Conservation (phyloP, 1,140 invertebrate species). For the Conus betulinus region DNA sequence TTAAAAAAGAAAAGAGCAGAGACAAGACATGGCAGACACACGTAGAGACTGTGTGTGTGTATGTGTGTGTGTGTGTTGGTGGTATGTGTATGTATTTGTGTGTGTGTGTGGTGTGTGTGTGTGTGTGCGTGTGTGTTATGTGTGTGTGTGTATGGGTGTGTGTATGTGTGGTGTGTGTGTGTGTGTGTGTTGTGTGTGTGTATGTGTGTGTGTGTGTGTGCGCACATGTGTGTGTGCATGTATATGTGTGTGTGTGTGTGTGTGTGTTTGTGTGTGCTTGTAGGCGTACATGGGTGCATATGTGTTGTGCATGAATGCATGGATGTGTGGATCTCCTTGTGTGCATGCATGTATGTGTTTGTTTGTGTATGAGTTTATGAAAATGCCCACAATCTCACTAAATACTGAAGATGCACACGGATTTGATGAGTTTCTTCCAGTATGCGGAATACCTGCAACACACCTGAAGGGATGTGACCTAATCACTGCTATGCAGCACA, state of each 20-base stretch:
- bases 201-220: conserved; percentile 9
- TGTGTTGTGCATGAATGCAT: too few species aligned
- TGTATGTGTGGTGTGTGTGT: too few species aligned
- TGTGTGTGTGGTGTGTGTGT: too few species aligned
- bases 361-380: neutral
- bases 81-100: too few species aligned
- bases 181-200: conserved; percentile 8
- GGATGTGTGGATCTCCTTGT: neutral
- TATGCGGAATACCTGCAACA: conserved; percentile 82
- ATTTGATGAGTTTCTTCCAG: conserved; percentile 99
- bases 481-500: neutral
- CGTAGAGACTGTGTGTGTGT: neutral
- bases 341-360: neutral
- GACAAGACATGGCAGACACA: neutral
- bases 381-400: conserved; percentile 79
- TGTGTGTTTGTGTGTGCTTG: neutral
- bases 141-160: too few species aligned
- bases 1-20: too few species aligned
- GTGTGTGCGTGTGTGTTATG: too few species aligned
- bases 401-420: conserved; percentile 97
- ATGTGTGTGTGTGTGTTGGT: conserved; percentile 13
- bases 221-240: neutral
- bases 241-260: neutral
- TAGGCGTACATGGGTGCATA: neutral
- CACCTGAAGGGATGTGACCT: neutral